A percentile compares a stretch with the other conserved stretches of the same genome.
Conservation (phyloP, 2,113 vertebrate species). For the Nesoenas mayeri region DNA sequence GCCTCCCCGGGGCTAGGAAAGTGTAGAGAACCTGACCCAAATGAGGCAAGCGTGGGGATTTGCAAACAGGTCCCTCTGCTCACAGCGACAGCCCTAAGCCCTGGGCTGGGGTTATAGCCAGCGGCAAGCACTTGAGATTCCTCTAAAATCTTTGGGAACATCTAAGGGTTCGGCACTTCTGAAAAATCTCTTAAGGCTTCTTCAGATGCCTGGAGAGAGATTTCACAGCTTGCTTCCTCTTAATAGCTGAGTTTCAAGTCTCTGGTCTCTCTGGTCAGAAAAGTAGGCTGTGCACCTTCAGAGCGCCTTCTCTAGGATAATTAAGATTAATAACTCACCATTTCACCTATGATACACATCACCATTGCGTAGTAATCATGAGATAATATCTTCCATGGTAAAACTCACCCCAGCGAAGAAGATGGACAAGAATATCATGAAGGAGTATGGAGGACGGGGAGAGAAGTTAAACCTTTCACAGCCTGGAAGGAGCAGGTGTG, state of each 20-base stretch:
- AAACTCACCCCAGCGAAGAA: background rate
- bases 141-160: conserved; percentile 56
- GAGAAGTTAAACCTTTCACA: background rate
- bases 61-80: conserved; percentile 62
- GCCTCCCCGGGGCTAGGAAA: conserved; percentile 50
- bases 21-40: conserved; percentile 26
- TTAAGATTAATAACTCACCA: background rate
- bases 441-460: rapidly evolving
- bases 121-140: conserved; percentile 54
- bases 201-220: conserved; percentile 47
- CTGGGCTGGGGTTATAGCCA: conserved; percentile 36
- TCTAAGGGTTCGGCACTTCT: conserved; percentile 54
- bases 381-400: background rate
- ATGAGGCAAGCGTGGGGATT: conserved; percentile 27
- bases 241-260: background rate
- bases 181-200: conserved; percentile 43
- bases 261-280: background rate
- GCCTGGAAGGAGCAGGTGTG: background rate
- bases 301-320: background rate
- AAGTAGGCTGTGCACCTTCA: background rate
- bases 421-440: background rate
- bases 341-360: background rate
- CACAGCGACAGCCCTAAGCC: conserved; percentile 8
- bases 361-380: rapidly evolving
- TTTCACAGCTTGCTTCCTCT: conserved; percentile 28